Evolutionary conservation across 1,140 invertebrate genomes (phyloP).

Genomic region (Uloborus diversus): DNA sequence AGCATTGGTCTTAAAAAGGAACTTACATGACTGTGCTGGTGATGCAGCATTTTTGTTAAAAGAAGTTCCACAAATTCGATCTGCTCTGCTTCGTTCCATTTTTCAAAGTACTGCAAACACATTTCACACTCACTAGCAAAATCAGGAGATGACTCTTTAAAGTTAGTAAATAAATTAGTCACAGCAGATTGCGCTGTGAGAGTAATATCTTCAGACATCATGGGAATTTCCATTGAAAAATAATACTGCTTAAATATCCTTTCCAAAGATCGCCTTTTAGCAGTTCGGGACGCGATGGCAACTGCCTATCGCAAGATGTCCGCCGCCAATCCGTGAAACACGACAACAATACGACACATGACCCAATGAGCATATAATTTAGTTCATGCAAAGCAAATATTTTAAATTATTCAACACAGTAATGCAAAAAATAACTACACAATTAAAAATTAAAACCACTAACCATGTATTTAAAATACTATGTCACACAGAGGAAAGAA

Average conservation of each 20-base stretch:
- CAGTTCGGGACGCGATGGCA: constrained; percentile 14
- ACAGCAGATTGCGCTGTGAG: constrained; percentile 25
- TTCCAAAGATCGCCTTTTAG: not conserved
- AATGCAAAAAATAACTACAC: too few relatives aligned
- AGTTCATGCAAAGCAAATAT: not conserved
- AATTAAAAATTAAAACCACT: too few relatives aligned
- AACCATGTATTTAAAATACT: too few relatives aligned
- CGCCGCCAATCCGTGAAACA: constrained; percentile 11
- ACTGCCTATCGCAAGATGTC: constrained; percentile 48
- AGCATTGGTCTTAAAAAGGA: constrained; percentile 98
- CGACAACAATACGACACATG: constrained; percentile 27
- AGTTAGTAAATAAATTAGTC: constrained; percentile 41
- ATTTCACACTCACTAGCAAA: constrained; percentile 75
- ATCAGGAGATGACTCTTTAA: constrained; percentile 45
- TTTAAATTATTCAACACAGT: not conserved
- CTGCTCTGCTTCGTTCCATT: constrained; percentile 77
- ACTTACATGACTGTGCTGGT: constrained; percentile 98
- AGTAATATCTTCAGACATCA: constrained; percentile 48
- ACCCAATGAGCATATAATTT: not conserved
- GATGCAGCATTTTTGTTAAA: constrained; percentile 96
- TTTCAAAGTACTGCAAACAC: constrained; percentile 87
- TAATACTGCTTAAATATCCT: not conserved
- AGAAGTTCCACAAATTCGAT: constrained; percentile 96
- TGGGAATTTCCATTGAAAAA: constrained; percentile 39
- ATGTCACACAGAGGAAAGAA: too few relatives aligned